Evolutionary conservation across 2,797 vertebrate species (phyloP).

Genomic region (Ibycter americanus): DNA sequence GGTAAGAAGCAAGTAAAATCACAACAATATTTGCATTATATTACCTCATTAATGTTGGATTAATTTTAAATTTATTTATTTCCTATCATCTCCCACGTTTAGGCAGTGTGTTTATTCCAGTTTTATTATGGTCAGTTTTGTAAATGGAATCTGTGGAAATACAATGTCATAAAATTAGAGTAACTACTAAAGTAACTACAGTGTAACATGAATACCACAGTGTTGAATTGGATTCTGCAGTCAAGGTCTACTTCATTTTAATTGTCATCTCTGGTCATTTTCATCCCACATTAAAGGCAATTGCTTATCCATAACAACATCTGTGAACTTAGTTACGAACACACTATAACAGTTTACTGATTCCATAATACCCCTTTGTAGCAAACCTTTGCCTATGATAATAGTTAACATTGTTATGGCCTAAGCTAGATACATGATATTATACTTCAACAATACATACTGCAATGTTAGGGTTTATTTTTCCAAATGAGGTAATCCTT

Average conservation of each 20-base stretch:
- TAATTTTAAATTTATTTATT: too few species aligned
- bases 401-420: neutral
- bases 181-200: neutral
- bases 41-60: neutral
- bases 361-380: neutral
- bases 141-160: neutral
- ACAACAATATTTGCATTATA: neutral
- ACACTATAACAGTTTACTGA: neutral
- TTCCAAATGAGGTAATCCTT: slow-evolving; percentile 37
- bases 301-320: neutral
- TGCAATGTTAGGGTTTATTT: neutral
- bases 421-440: neutral
- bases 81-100: neutral
- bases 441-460: neutral
- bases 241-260: neutral
- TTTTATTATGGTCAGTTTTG: neutral
- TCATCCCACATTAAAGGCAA: neutral
- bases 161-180: neutral
- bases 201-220: neutral
- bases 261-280: neutral
- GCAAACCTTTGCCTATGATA: neutral
- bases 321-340: neutral
- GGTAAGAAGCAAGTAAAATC: neutral
- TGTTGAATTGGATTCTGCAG: neutral
- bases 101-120: neutral